These are phyloP conservation scores for Zenarchopterus dispar DNA, from an alignment of 2,797 vertebrate genomes.

Conservation along the genomic window DNA sequence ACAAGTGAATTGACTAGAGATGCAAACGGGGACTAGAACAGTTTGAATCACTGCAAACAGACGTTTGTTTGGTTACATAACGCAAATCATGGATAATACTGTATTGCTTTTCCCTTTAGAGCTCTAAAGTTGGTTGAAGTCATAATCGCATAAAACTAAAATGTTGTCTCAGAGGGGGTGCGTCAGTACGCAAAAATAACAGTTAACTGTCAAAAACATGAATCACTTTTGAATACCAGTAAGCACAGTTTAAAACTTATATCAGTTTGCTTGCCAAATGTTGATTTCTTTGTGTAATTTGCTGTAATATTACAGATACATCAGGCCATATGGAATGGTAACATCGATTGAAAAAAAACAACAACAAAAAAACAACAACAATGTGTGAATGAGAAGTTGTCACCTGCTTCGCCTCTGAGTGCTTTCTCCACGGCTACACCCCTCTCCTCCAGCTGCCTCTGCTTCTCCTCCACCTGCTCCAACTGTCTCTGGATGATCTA, in stretches of 20 bases:
- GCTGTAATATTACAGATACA: slow-evolving; percentile 3
- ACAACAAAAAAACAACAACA: background rate
- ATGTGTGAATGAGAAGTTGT: slow-evolving; percentile 19
- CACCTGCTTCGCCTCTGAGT: slow-evolving; percentile 99
- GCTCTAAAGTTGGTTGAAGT: slow-evolving; percentile 17
- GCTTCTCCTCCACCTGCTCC: slow-evolving; percentile 99
- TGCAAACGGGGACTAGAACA: background rate
- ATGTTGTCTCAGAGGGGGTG: background rate
- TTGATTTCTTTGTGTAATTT: background rate
- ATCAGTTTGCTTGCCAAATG: background rate
- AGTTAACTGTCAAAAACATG: background rate
- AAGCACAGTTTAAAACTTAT: slow-evolving; percentile 4
- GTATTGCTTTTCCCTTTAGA: slow-evolving; percentile 19
- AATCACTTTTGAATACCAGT: slow-evolving; percentile 17
- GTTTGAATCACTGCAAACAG: slow-evolving; percentile 20
- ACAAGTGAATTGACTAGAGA: slow-evolving; percentile 10
- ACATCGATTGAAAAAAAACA: background rate
- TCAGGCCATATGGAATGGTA: background rate
- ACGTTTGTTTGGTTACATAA: slow-evolving; percentile 30
- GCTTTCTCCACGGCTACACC: slow-evolving; percentile 98
- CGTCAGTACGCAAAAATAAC: slow-evolving; percentile 10
- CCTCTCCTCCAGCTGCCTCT: slow-evolving; percentile 94
- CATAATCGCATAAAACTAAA: slow-evolving; percentile 36
- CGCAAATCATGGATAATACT: slow-evolving; percentile 14
- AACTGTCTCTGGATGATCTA: slow-evolving; percentile 99